Evolutionary conservation across 2,888 invertebrate genomes (phyloP).

Genomic region (Polydrusus cervinus): DNA sequence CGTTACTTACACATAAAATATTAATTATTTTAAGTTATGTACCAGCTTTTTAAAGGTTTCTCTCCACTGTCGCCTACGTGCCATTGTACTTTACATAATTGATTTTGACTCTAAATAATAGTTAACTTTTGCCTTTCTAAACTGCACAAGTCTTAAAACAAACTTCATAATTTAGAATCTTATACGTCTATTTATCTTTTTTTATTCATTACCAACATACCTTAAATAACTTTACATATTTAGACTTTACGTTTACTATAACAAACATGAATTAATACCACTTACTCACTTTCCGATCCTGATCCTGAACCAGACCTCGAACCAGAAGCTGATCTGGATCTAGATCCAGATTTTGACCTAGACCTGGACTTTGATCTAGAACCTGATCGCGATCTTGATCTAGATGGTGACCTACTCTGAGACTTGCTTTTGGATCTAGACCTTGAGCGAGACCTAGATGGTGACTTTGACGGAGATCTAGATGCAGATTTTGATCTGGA

Average conservation of each 20-base stretch:
- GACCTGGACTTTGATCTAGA: slow-evolving; percentile 56
- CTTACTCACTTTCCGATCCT: slow-evolving; percentile 60
- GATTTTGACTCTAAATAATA: no score
- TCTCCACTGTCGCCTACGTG: no score
- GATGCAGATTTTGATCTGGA: slow-evolving; percentile 52
- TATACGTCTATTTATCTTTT: not conserved
- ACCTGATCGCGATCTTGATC: slow-evolving; percentile 68
- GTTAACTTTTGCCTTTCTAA: no score
- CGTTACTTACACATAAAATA: no score
- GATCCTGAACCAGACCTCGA: slow-evolving; percentile 59
- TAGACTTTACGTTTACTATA: not conserved
- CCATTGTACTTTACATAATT: no score
- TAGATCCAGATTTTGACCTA: slow-evolving; percentile 61
- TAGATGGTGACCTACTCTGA: slow-evolving; percentile 66
- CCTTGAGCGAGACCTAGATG: slow-evolving; percentile 69
- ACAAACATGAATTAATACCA: not conserved
- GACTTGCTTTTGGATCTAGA: slow-evolving; percentile 66
- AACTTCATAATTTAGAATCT: not conserved
- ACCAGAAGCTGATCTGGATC: slow-evolving; percentile 63
- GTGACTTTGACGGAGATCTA: slow-evolving; percentile 34
- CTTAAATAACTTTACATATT: no score
- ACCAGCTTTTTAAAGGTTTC: no score
- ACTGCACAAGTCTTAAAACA: not conserved
- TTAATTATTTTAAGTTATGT: no score
- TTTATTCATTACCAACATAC: not conserved